Percentiles rank a stretch among this genome's conserved stretches.
phyloP scores from a whole-genome alignment of 2,113 vertebrate genomes.

The Thermophis baileyi region DNA sequence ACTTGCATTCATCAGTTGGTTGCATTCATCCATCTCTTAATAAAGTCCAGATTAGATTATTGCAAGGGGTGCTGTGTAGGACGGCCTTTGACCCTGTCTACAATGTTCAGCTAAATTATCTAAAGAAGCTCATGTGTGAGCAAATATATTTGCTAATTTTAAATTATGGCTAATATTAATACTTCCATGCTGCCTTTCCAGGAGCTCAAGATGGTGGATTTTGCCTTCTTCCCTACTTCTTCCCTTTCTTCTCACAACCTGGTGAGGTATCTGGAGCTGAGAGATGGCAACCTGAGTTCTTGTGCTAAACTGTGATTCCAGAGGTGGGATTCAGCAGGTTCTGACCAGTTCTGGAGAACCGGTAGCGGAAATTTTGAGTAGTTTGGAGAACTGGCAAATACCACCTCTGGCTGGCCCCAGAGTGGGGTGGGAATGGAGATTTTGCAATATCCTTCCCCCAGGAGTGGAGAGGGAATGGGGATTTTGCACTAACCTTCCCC shows the following conservation, averaged over 20 bases:
- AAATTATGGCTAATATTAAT: not conserved
- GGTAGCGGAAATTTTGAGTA: too few relatives aligned
- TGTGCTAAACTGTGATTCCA: not conserved
- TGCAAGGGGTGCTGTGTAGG: not conserved
- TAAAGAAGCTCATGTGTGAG: not conserved
- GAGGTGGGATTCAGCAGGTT: too few relatives aligned
- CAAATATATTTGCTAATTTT: not conserved
- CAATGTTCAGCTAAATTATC: not conserved
- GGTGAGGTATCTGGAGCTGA: not conserved
- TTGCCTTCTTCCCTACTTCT: not conserved
- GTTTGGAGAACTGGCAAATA: too few relatives aligned
- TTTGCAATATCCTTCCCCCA: too few relatives aligned
- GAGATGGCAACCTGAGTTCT: not conserved
- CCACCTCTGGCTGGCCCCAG: too few relatives aligned
- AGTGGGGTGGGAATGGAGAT: too few relatives aligned
- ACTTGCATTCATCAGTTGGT: not conserved
- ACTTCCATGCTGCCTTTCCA: not conserved
- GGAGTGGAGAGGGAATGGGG: too few relatives aligned
- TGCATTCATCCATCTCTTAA: not conserved
- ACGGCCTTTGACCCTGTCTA: not conserved
- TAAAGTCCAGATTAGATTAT: constrained; percentile 8
- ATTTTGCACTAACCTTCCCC: too few relatives aligned
- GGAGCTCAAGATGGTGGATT: not conserved
- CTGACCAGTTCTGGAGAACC: too few relatives aligned
- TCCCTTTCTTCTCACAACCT: not conserved